Evolutionary conservation across 2,888 invertebrate species (phyloP), one percentile per base, ranked within the genome.

Genomic region (Trachelus troglodyta): DNA sequence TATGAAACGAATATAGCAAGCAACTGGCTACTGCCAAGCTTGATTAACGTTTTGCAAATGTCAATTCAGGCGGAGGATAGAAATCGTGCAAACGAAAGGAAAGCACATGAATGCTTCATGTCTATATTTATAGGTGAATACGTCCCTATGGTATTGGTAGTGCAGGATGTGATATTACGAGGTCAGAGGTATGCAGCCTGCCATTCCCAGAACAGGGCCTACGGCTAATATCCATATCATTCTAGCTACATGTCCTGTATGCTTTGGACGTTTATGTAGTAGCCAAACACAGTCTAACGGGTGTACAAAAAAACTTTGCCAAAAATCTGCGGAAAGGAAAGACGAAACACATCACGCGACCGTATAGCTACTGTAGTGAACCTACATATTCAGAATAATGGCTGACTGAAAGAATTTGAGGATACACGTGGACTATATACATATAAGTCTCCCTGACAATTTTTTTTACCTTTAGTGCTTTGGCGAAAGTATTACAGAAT

Each of bases 141-240:
- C 40, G 23, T 56, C 40, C 23, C 40, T 6, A 56, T 56, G 40
- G 40, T 56, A 56, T 56, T 23, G 40, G 23, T 56, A 56, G 40
- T 56, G 23, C 40, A 56, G 40, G 9, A 23, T 56, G 40, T 56
- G 40, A 56, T 56, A 56, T 56, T 56, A 56, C 40, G 40, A 56
- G 40, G 40, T 56, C 40, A 80, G 81, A 79, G 79, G 81, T 76
- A 79, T 76, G 77, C 82, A 83, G 76, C 76, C 81, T 82, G 83
- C 80, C 81, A 81, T 83, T 85, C 82, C 80, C 84, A 85, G 83
- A 75, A 79, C 76, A 74, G 79, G 83, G 83, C 85, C 86, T 77
- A 82, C 79, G 85, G 87, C 86, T 86, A 85, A 84, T 85, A 84
- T 82, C 79, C 81, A 80, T 83, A 84, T 83, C 81, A 79, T 81